Percentiles rank a stretch among this genome's conserved stretches.
phyloP scores from a whole-genome alignment of 2,888 invertebrate species.

The Leptopterna dolabrata region DNA sequence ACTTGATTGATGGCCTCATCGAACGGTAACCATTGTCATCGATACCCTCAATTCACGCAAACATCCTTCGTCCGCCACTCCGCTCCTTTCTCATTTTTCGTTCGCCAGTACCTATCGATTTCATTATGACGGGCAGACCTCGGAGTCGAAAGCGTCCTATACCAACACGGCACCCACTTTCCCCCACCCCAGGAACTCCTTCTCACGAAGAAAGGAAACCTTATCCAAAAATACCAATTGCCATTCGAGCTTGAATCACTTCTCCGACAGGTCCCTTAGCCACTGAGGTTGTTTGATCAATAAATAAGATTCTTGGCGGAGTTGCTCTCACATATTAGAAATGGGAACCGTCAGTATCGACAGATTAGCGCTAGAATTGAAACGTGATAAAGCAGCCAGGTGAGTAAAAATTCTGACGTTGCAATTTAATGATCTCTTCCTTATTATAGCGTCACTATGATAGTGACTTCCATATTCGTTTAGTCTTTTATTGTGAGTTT shows the following conservation, averaged over 20 bases:
- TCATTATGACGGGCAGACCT: slow-evolving; percentile 6
- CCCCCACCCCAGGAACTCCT: neutral
- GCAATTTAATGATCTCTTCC: slow-evolving; percentile 5
- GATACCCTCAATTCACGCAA: neutral
- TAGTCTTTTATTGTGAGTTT: no score
- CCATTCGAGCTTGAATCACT: neutral
- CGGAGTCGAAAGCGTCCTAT: neutral
- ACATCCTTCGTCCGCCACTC: neutral
- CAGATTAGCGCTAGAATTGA: slow-evolving; percentile 51
- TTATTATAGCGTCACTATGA: no score
- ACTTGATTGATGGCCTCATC: neutral
- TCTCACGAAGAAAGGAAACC: neutral
- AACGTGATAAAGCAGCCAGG: slow-evolving; percentile 58
- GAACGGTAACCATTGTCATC: neutral
- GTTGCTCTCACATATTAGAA: neutral
- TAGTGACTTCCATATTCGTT: no score
- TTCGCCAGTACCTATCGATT: neutral
- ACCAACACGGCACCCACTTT: neutral
- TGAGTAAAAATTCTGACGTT: slow-evolving; percentile 17
- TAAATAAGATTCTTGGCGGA: neutral
- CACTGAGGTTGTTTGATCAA: slow-evolving; percentile 42
- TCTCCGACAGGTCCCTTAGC: slow-evolving; percentile 21
- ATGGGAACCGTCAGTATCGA: slow-evolving; percentile 46
- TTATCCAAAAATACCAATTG: slow-evolving; percentile 4
- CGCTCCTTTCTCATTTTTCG: neutral